Evolutionary conservation across 1,140 invertebrate genomes (phyloP), one percentile per base, ranked within the genome.

Genomic region (Lucilia cuprina): DNA sequence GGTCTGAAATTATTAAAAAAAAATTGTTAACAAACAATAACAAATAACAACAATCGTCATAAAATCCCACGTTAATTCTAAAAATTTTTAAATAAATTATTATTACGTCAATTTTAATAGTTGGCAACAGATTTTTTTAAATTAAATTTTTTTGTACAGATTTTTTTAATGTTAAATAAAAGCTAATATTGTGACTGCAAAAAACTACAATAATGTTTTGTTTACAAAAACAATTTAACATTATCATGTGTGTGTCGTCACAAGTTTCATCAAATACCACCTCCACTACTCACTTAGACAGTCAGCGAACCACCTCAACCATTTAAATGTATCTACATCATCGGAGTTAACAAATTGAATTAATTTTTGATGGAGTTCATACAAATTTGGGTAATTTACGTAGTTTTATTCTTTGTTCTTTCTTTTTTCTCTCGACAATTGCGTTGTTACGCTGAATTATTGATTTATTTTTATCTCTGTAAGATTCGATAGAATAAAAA

Each of bases 201-300:
- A 41, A 10, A 41, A 41, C 25, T 30, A 41, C 10, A 5, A 41
- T 41, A 41, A 41, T 41, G 10, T 41, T 41, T 41, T 41, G 5
- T 30, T 17, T 19, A 78, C 75, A 78, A 47, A 14, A 78, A 47
- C 34, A 41, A 78, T 10, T n/a, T 19, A n/a, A 41, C 34, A 41
- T 78, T 35, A 78, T 78, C 75, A 78, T 78, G 75, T 41, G 75
- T 41, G 34, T 78, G 75, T 78, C 75, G 75, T 78, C 75, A 78
- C 75, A 78, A 78, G 75, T 19, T 78, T n/a, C 75, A 5, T 34
- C 17, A 78, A n/a, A 41, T 34, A n/a, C 75, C 75, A n/a, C 35
- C 75, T 35, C 14, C 55, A n/a, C 55, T 60, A 12, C 5, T 60
- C 14, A 5, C 5, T 2, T 30, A 30, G 25, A 30, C 25, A 30